A percentile compares a stretch with the other conserved stretches of the same genome.
Evolutionary conservation across 2,113 vertebrate genomes (phyloP).

Genomic region (Marmota monax): DNA sequence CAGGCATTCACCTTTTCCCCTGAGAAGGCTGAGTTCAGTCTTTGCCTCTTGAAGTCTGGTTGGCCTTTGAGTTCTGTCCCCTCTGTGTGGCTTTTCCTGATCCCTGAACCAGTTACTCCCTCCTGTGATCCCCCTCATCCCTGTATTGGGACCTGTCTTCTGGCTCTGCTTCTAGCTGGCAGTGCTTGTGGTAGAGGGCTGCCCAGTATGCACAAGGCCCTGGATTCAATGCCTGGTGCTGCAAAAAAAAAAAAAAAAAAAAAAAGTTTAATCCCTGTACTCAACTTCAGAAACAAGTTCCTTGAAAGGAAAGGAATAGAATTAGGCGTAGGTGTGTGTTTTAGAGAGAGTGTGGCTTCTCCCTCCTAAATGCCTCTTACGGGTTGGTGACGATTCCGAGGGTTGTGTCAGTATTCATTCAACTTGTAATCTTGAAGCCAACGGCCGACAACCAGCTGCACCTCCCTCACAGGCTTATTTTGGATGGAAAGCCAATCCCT

Average conservation of each 20-base stretch:
- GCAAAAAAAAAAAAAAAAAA: not conserved
- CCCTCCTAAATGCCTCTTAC: not conserved
- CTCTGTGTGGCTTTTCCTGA: not conserved
- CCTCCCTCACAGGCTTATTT: not conserved
- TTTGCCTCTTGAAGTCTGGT: conserved; percentile 10
- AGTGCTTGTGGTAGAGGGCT: too few species aligned
- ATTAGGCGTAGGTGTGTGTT: not conserved
- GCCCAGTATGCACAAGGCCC: not conserved
- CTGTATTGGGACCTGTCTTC: not conserved
- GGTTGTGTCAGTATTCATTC: conserved; percentile 10
- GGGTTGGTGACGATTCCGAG: not conserved
- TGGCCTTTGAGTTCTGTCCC: not conserved
- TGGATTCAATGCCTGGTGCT: too few species aligned
- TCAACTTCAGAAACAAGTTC: conserved; percentile 16
- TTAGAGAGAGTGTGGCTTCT: not conserved
- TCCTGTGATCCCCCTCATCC: not conserved
- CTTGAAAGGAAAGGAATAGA: not conserved
- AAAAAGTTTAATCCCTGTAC: not conserved
- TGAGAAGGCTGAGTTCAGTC: conserved; percentile 46
- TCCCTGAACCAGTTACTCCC: not conserved
- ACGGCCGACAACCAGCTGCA: not conserved
- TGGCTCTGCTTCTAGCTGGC: not conserved
- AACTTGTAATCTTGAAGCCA: conserved; percentile 10
- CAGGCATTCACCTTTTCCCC: not conserved
- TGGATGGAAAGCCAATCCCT: not conserved